Conservation (phyloP, 64 coral and sea anemone genomes). For the Exaiptasia diaphana region DNA sequence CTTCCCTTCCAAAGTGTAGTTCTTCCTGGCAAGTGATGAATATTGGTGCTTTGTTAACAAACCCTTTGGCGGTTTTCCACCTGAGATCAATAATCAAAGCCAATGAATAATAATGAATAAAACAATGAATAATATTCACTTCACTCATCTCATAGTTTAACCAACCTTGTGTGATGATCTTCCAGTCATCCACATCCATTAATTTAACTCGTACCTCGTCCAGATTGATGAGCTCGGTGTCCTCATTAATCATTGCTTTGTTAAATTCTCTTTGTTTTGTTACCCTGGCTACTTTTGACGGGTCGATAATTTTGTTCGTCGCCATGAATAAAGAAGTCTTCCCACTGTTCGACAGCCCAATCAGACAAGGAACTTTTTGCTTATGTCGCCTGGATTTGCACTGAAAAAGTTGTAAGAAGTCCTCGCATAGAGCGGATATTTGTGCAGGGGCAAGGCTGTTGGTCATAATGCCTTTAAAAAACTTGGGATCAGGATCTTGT, state of each 20-base stretch:
- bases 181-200: slow-evolving; percentile 22
- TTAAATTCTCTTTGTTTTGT: not conserved
- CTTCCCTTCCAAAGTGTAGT: not conserved
- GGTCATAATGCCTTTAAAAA: slow-evolving; percentile 13
- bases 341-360: slow-evolving; percentile 1
- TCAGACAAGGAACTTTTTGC: slow-evolving; percentile 20
- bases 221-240: not conserved
- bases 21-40: not conserved
- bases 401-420: slow-evolving; percentile 1
- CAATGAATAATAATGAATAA: too few relatives aligned
- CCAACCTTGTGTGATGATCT: slow-evolving; percentile 24
- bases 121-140: too few relatives aligned
- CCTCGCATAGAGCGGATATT: not conserved
- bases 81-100: too few relatives aligned
- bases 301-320: not conserved
- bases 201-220: not conserved
- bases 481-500: not conserved
- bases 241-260: not conserved
- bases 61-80: not conserved
- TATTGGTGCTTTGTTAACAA: slow-evolving; percentile 9
- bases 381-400: not conserved
- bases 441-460: not conserved
- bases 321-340: slow-evolving; percentile 8
- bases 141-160: not conserved
- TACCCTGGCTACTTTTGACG: not conserved